These are phyloP conservation scores for Ceratoteleas bidentatus DNA, from an alignment of 1,140 invertebrate species.

Conservation along the genomic window DNA sequence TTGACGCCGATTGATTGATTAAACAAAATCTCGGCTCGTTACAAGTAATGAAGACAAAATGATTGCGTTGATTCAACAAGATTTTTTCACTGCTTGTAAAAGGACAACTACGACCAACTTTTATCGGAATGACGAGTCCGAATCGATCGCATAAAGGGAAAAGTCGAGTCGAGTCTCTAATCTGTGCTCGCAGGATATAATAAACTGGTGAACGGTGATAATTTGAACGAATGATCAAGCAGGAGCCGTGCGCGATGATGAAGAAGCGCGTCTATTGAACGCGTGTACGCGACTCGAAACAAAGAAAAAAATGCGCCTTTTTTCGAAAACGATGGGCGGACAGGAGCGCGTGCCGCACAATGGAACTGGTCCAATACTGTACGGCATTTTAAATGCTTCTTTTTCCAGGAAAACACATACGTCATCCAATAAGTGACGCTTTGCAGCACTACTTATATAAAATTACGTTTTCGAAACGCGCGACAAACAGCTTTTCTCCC, in stretches of 20 bases:
- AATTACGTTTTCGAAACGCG: background rate
- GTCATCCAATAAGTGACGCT: conserved; percentile 67
- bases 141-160: conserved; percentile 46
- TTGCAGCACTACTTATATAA: background rate
- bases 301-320: conserved; percentile 63
- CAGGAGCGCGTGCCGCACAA: conserved; percentile 71
- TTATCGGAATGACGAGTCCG: conserved; percentile 49
- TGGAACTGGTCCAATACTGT: conserved; percentile 66
- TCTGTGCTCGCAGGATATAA: conserved; percentile 48
- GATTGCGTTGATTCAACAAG: conserved; percentile 29
- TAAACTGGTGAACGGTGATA: conserved; percentile 50
- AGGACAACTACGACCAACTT: conserved; percentile 10
- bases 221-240: conserved; percentile 62
- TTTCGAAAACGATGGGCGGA: conserved; percentile 70
- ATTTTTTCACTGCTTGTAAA: conserved; percentile 15
- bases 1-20: background rate
- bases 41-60: conserved; percentile 7
- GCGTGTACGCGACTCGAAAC: conserved; percentile 43
- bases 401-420: conserved; percentile 59
- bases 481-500: background rate
- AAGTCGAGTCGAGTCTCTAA: conserved; percentile 48
- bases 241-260: conserved; percentile 47
- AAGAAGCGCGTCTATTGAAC: conserved; percentile 47
- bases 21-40: conserved; percentile 8
- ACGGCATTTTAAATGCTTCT: conserved; percentile 59